Evolutionary conservation across 2,888 invertebrate species (phyloP).

Genomic region (Noctua janthina): DNA sequence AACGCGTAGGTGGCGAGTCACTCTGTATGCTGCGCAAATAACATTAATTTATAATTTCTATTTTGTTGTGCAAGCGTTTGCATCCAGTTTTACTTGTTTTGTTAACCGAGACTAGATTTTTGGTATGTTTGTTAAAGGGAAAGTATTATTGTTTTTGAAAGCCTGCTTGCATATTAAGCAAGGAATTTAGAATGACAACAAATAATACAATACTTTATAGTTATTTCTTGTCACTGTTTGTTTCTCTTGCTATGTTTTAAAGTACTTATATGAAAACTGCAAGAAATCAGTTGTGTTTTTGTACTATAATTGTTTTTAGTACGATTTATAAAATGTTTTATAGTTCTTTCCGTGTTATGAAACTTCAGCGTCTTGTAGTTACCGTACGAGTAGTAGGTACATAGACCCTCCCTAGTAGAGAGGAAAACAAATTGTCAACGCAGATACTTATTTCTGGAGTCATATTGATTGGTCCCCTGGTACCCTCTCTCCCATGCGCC

Average conservation of each 20-base stretch:
- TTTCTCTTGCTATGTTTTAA: not conserved
- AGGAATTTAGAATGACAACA: not conserved
- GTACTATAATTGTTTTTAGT: not conserved
- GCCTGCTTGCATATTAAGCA: not conserved
- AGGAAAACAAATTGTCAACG: conserved; percentile 9
- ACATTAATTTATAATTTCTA: conserved; percentile 57
- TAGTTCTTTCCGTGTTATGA: not conserved
- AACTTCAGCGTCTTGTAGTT: not conserved
- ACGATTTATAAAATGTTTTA: not conserved
- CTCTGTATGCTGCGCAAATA: conserved; percentile 65
- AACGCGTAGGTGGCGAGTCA: conserved; percentile 58
- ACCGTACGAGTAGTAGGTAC: not conserved
- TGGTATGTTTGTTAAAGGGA: conserved; percentile 40
- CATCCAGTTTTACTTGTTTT: conserved; percentile 68
- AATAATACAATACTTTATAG: not conserved
- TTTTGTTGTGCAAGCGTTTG: conserved; percentile 71
- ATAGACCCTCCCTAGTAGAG: not conserved
- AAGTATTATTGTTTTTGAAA: conserved; percentile 26
- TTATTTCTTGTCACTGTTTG: not conserved
- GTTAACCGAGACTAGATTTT: conserved; percentile 59
- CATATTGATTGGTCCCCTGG: conserved; percentile 80
- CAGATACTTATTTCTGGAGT: conserved; percentile 60
- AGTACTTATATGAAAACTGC: not conserved
- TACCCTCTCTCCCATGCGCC: conserved; percentile 82
- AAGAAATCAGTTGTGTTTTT: conserved; percentile 2